Evolutionary conservation across 1,140 invertebrate species (phyloP).

Genomic region (Leptinotarsa lineolata): DNA sequence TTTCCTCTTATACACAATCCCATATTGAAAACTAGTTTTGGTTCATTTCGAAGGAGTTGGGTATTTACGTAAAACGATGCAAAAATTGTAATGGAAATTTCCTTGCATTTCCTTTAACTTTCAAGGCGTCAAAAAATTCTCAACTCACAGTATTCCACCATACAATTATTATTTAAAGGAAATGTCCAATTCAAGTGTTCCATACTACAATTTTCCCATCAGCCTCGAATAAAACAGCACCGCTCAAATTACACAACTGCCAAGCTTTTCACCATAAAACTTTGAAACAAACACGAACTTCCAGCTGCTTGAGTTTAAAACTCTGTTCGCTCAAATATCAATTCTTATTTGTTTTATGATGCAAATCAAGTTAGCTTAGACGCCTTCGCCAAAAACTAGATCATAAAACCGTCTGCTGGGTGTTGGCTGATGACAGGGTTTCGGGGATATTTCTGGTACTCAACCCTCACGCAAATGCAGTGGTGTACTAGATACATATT

Average conservation of each 20-base stretch:
- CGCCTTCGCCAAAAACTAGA: conserved; percentile 4
- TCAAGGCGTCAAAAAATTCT: no score
- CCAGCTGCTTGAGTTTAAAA: background rate
- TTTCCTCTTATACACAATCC: no score
- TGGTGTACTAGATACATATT: background rate
- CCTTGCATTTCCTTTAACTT: no score
- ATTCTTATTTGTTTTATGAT: conserved; percentile 9
- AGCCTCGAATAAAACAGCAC: background rate
- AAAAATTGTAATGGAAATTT: no score
- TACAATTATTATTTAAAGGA: no score
- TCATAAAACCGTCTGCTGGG: background rate
- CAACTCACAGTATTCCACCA: no score
- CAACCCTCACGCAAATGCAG: background rate
- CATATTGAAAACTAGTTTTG: no score
- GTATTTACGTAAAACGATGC: no score
- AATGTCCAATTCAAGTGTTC: no score
- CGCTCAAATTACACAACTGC: background rate
- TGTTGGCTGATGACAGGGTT: background rate
- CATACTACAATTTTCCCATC: no score
- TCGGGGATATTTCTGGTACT: background rate
- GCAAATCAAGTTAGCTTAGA: conserved; percentile 6
- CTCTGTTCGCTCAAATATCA: background rate
- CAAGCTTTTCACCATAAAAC: background rate
- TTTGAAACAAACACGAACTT: conserved; percentile 3
- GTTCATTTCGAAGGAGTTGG: no score